Base-by-base conservation (phyloP, 2,113 vertebrate species). In the Lathamus discolor region DNA sequence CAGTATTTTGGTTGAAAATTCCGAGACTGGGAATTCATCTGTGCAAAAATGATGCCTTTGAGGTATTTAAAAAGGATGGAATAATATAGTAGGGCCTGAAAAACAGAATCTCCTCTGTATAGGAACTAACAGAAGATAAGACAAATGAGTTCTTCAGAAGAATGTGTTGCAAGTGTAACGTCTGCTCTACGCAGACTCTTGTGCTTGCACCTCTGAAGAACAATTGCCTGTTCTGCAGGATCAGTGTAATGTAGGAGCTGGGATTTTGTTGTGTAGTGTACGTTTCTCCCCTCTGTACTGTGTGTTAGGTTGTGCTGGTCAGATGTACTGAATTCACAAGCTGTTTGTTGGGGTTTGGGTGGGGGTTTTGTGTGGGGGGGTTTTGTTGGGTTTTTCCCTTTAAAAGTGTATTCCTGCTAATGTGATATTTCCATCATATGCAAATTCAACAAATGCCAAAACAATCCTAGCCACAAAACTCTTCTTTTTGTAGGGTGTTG, bases 401-500 rank as follows among this genome's bases (percentile, higher is more conserved):
- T 63, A 43, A 12, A 86, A 48, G 8, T 22, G 2, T 83, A 3
- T 90, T 74, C 7, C 29, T 79, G n/a, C 20, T n/a, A 59, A n/a
- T 14, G 55, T 59, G 55, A 59, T 59, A 23, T 23, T 23, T 59
- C 55, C 33, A 23, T 59, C 33, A n/a, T 59, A n/a, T 15, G 20
- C 55, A n/a, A n/a, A n/a, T 59, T n/a, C 55, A n/a, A 14, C 20
- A 23, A 59, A 14, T n/a, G 55, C 55, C 11, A 3, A 28, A 75
- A 29, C 28, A 33, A 8, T 5, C 29, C 23, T 62, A 9, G 24
- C 52, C 57, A 44, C 9, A 73, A n/a, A 61, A 41, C 18, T 69
- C 31, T 86, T 46, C 17, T 69, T 86, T 61, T 69, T 37, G 9
- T 91, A 99, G 99, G 97, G 99, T 99, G 75, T 96, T 99, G 59